Percentiles rank a stretch among this genome's conserved stretches.
These are phyloP conservation scores for Rotaria magnacalcarata DNA, from an alignment of 2,888 invertebrate genomes.

Conservation along the genomic window DNA sequence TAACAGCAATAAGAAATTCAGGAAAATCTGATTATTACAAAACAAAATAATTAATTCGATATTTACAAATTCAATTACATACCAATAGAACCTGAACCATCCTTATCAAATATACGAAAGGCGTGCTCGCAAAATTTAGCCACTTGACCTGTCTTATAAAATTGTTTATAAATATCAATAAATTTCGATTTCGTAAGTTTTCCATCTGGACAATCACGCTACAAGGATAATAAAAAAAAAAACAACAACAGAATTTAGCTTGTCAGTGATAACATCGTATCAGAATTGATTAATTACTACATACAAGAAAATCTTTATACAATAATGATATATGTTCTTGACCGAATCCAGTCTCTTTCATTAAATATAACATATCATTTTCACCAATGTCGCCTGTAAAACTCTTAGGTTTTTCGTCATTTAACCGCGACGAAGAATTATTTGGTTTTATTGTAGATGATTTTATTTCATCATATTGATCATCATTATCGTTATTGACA, in stretches of 20 bases:
- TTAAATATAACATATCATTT: not conserved
- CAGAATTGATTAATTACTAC: not conserved
- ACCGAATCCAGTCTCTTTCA: not conserved
- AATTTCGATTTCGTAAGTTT: not conserved
- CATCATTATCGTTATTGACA: not conserved
- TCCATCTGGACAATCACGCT: conserved; percentile 29
- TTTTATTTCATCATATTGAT: not conserved
- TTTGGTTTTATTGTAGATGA: not conserved
- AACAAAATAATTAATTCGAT: too few species aligned
- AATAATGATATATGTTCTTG: not conserved
- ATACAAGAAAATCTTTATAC: conserved; percentile 35
- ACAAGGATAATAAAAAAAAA: not conserved
- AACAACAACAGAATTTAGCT: not conserved
- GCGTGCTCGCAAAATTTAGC: conserved; percentile 30
- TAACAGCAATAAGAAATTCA: conserved; percentile 24
- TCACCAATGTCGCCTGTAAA: not conserved
- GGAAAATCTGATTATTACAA: not conserved
- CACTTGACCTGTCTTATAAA: conserved; percentile 6
- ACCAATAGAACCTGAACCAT: not conserved
- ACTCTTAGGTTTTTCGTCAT: not conserved
- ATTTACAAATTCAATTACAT: not conserved
- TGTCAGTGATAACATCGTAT: not conserved
- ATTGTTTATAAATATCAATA: conserved; percentile 16
- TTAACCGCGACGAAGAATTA: not conserved
- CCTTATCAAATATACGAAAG: conserved; percentile 35